phyloP scores from a whole-genome alignment of 2,888 invertebrate genomes.

The Lypha dubia region DNA sequence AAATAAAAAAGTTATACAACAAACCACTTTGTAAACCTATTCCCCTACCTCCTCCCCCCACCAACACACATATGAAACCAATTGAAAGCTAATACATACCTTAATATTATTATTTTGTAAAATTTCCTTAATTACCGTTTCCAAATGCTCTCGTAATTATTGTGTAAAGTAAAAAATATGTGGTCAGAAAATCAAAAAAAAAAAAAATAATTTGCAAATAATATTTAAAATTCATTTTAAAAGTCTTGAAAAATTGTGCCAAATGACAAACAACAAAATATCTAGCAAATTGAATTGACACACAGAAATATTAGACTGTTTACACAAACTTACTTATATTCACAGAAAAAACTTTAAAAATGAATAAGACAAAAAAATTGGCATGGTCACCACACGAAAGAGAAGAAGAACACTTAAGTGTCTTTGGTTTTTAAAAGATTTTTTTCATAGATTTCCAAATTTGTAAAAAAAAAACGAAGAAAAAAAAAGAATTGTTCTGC shows the following conservation, averaged over 20 bases:
- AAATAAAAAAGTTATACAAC: no score
- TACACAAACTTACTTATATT: neutral
- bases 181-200: neutral
- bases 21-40: no score
- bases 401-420: constrained; percentile 27
- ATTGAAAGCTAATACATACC: neutral
- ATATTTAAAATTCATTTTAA: neutral
- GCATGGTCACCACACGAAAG: constrained; percentile 45
- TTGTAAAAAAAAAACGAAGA: neutral
- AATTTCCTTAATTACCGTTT: neutral
- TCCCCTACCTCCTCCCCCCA: no score
- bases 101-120: neutral
- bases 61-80: neutral
- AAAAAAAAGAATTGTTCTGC: neutral
- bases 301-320: constrained; percentile 6
- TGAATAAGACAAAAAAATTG: no score
- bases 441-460: constrained; percentile 23
- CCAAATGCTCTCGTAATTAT: neutral
- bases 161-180: neutral
- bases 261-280: neutral
- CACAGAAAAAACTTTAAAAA: constrained; percentile 13
- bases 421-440: neutral
- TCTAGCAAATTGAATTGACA: constrained; percentile 45
- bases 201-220: neutral
- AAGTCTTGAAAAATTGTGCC: constrained; percentile 11